Evolutionary conservation across 2,888 invertebrate genomes (phyloP), one percentile per base, ranked within the genome.

Genomic region (Dermolepida albohirtum): DNA sequence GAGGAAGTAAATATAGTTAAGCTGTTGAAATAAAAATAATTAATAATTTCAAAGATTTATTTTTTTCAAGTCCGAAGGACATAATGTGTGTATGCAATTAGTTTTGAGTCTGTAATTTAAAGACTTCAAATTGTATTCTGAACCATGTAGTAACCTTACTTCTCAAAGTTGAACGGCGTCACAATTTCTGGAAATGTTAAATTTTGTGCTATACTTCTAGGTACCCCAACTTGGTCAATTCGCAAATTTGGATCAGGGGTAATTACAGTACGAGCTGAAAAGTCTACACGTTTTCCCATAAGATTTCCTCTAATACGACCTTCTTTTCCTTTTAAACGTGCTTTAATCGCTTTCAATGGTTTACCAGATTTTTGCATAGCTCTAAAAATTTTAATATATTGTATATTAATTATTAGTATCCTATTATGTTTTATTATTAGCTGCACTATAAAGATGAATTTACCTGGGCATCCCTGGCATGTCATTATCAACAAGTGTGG

Each of bases 221-320:
- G 99, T 1, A 99, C 97, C 65, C 99, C 99, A 66, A 99, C 97
- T 86, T 97, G 96, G 83, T 95, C 97, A 81, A 95, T 98, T 74
- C 95, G 89, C 71, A 97, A 85, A 84, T 96, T 97, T 0, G 97
- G 97, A 87, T 97, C 96, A 0, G 96, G 97, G 16, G 97, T 98
- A 80, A 96, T 97, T 78, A 99, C 99, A 78, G 99, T 99, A 83
- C 99, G 92, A 5, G 98, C 99, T 0, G 98, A 98, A 82, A 99
- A 99, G 81, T 99, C 99, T 0, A 99, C 99, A 87, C 99, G 96
- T 83, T 99, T 99, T 64, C 99, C 99, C 99, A 99, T 99, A 77
- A 99, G 89, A 84, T 99, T 99, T 77, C 99, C 99, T 84, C 99
- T 89, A 78, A 99, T 98, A 78, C 99, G 89, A 0, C 99, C 99